Percentiles rank a stretch among this genome's conserved stretches.
Evolutionary conservation across 1,140 invertebrate genomes (phyloP).

Genomic region (Pteromalus puparum): DNA sequence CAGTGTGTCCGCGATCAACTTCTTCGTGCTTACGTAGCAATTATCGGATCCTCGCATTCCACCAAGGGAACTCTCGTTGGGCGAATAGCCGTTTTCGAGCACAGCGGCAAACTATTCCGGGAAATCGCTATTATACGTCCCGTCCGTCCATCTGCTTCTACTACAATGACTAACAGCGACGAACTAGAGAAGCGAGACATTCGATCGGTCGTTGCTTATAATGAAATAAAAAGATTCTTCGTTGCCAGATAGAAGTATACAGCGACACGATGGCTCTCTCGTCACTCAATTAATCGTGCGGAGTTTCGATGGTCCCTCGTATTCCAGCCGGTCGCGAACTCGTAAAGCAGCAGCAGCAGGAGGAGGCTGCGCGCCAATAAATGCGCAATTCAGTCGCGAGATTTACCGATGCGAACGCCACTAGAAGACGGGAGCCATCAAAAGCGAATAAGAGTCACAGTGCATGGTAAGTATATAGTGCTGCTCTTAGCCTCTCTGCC

Average conservation of each 20-base stretch:
- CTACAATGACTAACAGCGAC: no score
- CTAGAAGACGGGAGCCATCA: not conserved
- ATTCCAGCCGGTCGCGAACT: no score
- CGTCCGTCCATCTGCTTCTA: no score
- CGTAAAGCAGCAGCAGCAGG: not conserved
- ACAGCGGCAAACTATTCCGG: slow-evolving; percentile 1
- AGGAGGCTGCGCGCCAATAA: not conserved
- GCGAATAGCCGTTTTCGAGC: not conserved
- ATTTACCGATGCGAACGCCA: not conserved
- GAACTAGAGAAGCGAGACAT: no score
- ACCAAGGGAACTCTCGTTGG: not conserved
- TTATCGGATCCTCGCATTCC: slow-evolving; percentile 54
- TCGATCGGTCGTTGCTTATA: no score
- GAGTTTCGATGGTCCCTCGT: no score
- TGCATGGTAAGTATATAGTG: not conserved
- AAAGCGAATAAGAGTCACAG: not conserved
- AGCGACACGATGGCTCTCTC: no score
- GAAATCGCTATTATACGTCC: not conserved
- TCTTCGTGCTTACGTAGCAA: slow-evolving; percentile 50
- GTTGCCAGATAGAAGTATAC: no score
- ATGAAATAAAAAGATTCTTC: no score
- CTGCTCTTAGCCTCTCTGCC: no score
- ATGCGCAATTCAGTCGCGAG: not conserved
- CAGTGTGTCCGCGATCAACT: not conserved
- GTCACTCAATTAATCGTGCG: no score